phyloP scores from a whole-genome alignment of 2,113 vertebrate genomes.

The Solea senegalensis region DNA sequence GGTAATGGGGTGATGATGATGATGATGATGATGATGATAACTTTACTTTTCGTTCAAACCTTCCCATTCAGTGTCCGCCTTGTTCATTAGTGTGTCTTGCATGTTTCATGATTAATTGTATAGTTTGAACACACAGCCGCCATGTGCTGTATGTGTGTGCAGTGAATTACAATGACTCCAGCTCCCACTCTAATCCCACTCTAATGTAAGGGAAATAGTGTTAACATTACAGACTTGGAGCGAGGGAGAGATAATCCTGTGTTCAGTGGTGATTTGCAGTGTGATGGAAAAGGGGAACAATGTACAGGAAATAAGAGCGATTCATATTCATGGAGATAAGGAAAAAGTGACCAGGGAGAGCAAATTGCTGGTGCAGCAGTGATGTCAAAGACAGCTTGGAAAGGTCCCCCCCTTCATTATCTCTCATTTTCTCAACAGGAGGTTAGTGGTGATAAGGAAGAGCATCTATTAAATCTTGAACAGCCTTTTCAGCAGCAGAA shows the following conservation, averaged over 20 bases:
- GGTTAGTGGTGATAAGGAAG: conserved; percentile 37
- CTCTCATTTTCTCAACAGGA: conserved; percentile 46
- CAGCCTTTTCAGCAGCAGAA: conserved; percentile 27
- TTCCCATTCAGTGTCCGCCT: not conserved
- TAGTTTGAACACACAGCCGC: too few relatives aligned
- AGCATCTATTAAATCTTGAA: conserved; percentile 30
- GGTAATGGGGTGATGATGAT: not conserved
- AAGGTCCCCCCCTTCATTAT: conserved; percentile 47
- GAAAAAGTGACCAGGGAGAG: not conserved
- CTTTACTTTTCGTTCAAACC: conserved; percentile 17
- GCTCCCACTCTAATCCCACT: conserved; percentile 31
- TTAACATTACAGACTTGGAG: conserved; percentile 2
- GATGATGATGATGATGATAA: conserved; percentile 1
- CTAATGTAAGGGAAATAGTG: conserved; percentile 13
- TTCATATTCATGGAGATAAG: conserved; percentile 5
- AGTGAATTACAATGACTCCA: conserved; percentile 59
- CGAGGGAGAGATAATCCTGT: conserved; percentile 6
- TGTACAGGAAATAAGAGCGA: not conserved
- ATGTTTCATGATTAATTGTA: not conserved
- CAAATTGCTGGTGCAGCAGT: conserved; percentile 43
- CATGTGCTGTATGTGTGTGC: not conserved
- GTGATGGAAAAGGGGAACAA: not conserved
- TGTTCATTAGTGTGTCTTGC: conserved; percentile 17
- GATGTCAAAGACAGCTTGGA: conserved; percentile 53
- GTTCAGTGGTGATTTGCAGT: not conserved